Conservation (phyloP, 2,113 vertebrate species). For the Bubo bubo region DNA sequence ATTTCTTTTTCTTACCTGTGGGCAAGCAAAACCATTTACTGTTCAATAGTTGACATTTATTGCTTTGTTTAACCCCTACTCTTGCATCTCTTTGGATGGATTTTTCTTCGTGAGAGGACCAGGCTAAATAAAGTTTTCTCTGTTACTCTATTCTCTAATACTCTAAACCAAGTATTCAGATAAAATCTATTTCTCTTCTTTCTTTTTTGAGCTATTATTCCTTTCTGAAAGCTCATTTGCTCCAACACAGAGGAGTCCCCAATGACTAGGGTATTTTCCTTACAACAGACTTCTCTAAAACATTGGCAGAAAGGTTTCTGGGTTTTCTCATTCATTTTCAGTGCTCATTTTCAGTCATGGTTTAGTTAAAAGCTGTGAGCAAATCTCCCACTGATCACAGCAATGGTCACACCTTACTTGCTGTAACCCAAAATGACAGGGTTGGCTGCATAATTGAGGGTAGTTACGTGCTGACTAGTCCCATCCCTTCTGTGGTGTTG, state of each 20-base stretch:
- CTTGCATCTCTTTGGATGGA: background rate
- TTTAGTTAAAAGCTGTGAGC: background rate
- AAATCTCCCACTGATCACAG: background rate
- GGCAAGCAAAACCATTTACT: background rate
- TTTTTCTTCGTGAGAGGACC: background rate
- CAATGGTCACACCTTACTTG: background rate
- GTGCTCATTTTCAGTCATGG: background rate
- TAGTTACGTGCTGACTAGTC: background rate
- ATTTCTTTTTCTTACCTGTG: background rate
- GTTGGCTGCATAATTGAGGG: background rate
- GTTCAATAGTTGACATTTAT: background rate
- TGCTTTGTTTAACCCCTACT: background rate
- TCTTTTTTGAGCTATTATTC: background rate
- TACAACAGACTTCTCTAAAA: background rate
- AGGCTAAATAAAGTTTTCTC: background rate
- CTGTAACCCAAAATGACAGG: background rate
- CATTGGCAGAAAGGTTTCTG: background rate
- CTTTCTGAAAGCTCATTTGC: background rate
- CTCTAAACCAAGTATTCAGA: background rate
- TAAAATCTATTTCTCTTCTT: background rate
- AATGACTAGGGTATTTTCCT: background rate
- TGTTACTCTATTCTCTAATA: background rate
- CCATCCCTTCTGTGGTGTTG: background rate
- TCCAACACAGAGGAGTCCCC: background rate
- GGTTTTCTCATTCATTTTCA: background rate